Evolutionary conservation across 2,113 vertebrate species (phyloP), one percentile per base, ranked within the genome.

Genomic region (Brachyhypopomus gauderio): DNA sequence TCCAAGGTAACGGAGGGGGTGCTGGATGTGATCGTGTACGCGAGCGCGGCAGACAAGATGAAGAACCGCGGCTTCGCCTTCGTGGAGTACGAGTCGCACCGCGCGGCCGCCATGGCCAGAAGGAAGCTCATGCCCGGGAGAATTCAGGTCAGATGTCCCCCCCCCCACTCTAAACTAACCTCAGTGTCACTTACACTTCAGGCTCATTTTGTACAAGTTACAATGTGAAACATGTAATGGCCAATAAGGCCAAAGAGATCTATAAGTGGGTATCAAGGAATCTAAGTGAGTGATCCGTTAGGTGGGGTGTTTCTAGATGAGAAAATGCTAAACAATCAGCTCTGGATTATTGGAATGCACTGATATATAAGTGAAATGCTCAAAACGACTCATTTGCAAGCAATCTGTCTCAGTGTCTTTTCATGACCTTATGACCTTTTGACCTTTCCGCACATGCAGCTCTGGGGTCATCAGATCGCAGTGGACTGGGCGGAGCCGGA

Each of bases 401-500:
- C 8, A 14, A 9, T 63, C 23, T 25, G 20, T n/a, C 16, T 5
- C 41, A 20, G 5, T 22, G 3, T 59, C 52, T 27, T 70, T 25
- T 60, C 23, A 63, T 23, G 19, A n/a, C 25, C 12, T 27, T 30
- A n/a, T 77, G 45, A 55, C 5, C 11, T 22, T 27, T 48, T 3
- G 7, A n/a, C n/a, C 23, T 45, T 62, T 63, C 19, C 64, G 17
- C 67, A 20, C n/a, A 2, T 74, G 89, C 96, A 99, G 81, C 93
- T 99, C 55, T 99, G 98, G 98, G 97, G 98, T 64, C 98, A 99
- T 80, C 98, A 99, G 89, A 99, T 99, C 5, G 98, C 97, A 7
- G 97, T 99, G 75, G 98, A 99, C 88, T 99, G 98, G 98, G 98
- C 98, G 0, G 97, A 99, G 85, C 98, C 98, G 0, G 98, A 99